Evolutionary conservation across 2,888 invertebrate species (phyloP).

Genomic region (Palloptera scutellata): DNA sequence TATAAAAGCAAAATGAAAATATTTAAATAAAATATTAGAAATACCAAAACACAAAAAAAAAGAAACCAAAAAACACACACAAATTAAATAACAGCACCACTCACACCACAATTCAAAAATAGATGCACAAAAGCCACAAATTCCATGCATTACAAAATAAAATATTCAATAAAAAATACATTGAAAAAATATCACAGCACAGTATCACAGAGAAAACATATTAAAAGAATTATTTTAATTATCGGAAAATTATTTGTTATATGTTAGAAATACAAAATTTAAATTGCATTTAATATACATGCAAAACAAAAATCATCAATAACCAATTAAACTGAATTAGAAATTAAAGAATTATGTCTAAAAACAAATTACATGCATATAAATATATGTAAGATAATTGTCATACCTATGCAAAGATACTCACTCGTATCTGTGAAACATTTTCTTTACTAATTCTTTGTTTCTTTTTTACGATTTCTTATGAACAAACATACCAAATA

Average conservation of each 20-base stretch:
- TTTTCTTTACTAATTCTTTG: neutral
- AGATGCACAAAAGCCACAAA: no score
- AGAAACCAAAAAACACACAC: no score
- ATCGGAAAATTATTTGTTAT: neutral
- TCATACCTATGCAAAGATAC: neutral
- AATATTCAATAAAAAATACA: no score
- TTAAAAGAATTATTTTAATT: constrained; percentile 1
- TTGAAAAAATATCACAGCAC: neutral
- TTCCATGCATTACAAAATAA: no score
- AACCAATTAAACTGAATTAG: no score
- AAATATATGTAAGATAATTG: neutral
- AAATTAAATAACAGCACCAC: no score
- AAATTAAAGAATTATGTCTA: no score
- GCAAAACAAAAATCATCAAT: no score
- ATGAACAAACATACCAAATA: constrained; percentile 9
- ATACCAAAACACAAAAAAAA: no score
- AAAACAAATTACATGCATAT: neutral
- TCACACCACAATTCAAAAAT: no score
- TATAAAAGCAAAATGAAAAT: no score
- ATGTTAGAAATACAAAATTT: neutral
- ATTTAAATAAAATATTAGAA: no score
- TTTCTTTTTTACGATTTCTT: constrained; percentile 15
- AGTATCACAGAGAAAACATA: neutral
- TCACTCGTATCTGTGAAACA: neutral
- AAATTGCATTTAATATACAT: neutral